A percentile compares a stretch with the other conserved stretches of the same genome.
These are phyloP conservation scores for Drosophila cracens DNA, from an alignment of 2,888 invertebrate genomes.

Conservation along the genomic window DNA sequence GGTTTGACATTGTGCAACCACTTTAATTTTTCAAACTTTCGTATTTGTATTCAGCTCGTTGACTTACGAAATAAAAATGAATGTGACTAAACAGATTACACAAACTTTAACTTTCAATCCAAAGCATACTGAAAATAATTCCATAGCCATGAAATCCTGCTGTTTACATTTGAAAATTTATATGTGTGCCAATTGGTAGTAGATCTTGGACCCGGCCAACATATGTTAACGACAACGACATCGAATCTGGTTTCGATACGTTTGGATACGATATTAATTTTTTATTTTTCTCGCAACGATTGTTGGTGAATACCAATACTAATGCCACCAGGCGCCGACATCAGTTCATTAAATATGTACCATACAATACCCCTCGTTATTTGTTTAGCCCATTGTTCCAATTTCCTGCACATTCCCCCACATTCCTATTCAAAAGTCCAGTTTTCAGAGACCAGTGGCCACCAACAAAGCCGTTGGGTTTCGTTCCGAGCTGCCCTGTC, in stretches of 20 bases:
- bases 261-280: constrained; percentile 52
- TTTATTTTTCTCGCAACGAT: constrained; percentile 17
- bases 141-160: constrained; percentile 1
- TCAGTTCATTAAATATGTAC: constrained; percentile 72
- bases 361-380: constrained; percentile 47
- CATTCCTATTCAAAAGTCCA: too few species aligned
- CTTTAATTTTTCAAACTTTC: constrained; percentile 54
- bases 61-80: constrained; percentile 67
- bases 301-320: constrained; percentile 32
- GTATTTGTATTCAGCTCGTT: constrained; percentile 51
- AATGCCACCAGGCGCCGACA: constrained; percentile 38
- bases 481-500: constrained; percentile 35
- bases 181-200: constrained; percentile 41
- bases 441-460: constrained; percentile 45
- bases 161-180: constrained; percentile 45
- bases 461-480: constrained; percentile 66
- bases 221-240: constrained; percentile 75
- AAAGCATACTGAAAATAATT: constrained; percentile 42
- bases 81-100: constrained; percentile 24
- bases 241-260: constrained; percentile 67
- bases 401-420: constrained; percentile 19
- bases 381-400: constrained; percentile 64
- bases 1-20: constrained; percentile 59
- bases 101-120: constrained; percentile 21
- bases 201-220: constrained; percentile 41